These are phyloP conservation scores for Diarsia mendica DNA, from an alignment of 2,888 invertebrate species.

Conservation along the genomic window DNA sequence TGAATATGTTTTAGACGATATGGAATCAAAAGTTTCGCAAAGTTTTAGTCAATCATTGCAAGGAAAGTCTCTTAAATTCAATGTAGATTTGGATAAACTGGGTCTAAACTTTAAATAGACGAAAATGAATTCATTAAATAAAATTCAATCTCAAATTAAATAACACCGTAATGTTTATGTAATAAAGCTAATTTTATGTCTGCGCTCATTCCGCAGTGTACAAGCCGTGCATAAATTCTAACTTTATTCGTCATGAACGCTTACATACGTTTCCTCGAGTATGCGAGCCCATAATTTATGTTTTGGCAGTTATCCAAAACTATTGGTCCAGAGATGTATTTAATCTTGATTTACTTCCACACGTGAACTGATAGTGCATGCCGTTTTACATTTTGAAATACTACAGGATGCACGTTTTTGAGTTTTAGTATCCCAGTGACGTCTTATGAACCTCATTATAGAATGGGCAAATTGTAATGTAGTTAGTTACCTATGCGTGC, in stretches of 20 bases:
- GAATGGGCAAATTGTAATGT: neutral
- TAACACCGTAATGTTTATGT: constrained; percentile 33
- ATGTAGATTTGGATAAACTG: constrained; percentile 21
- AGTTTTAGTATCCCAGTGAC: constrained; percentile 1
- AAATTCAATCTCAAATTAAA: constrained; percentile 12
- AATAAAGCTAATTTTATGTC: constrained; percentile 32
- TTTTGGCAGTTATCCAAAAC: constrained; percentile 71
- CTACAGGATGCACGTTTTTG: constrained; percentile 42
- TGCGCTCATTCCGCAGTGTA: constrained; percentile 35
- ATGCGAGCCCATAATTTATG: constrained; percentile 64
- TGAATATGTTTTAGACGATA: constrained; percentile 64
- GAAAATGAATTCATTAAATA: neutral
- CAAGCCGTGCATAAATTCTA: constrained; percentile 35
- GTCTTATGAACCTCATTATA: neutral
- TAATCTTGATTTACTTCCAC: constrained; percentile 71
- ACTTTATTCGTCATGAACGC: constrained; percentile 39
- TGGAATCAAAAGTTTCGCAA: constrained; percentile 70
- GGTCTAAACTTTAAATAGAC: neutral
- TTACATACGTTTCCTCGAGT: constrained; percentile 36
- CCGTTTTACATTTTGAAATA: constrained; percentile 38
- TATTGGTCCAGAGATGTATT: constrained; percentile 65
- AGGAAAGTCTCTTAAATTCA: constrained; percentile 1
- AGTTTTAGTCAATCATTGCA: neutral
- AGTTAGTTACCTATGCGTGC: neutral
- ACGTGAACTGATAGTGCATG: constrained; percentile 59